Conservation (phyloP, 2,797 vertebrate species). For the Neosalanx taihuensis region DNA sequence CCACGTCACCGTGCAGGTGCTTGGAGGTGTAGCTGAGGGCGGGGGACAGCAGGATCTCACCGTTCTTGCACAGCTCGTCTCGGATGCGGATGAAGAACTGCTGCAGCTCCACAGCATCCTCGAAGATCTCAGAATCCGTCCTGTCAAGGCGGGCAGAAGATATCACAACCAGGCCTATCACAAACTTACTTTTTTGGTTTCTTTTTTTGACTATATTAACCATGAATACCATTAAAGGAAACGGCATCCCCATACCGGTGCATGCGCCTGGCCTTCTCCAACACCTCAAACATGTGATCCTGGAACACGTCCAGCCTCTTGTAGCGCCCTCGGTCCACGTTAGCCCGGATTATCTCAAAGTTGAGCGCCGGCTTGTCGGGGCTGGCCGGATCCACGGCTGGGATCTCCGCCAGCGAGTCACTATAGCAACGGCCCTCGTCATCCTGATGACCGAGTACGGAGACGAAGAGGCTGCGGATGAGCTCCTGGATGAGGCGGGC, state of each 20-base stretch:
- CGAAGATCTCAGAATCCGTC: constrained; percentile 98
- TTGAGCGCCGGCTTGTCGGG: constrained; percentile 85
- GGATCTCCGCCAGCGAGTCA: constrained; percentile 96
- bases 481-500: constrained; percentile 95
- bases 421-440: constrained; percentile 98
- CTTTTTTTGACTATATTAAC: too few relatives aligned
- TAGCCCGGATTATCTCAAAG: constrained; percentile 92
- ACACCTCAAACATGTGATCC: constrained; percentile 98
- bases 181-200: too few relatives aligned
- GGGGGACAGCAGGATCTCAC: constrained; percentile 94
- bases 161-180: too few relatives aligned
- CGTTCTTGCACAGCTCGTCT: constrained; percentile 97
- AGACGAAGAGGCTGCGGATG: constrained; percentile 95
- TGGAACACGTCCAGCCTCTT: constrained; percentile 94
- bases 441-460: constrained; percentile 95
- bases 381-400: constrained; percentile 83
- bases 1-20: constrained; percentile 93
- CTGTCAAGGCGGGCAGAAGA: constrained; percentile 47
- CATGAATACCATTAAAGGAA: too few relatives aligned
- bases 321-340: constrained; percentile 90
- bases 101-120: constrained; percentile 96
- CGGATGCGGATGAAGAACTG: constrained; percentile 97
- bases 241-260: constrained; percentile 76
- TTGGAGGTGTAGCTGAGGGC: constrained; percentile 96
- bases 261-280: constrained; percentile 91